Conservation (phyloP, 2,113 vertebrate genomes). For the Myotis brandtii region DNA sequence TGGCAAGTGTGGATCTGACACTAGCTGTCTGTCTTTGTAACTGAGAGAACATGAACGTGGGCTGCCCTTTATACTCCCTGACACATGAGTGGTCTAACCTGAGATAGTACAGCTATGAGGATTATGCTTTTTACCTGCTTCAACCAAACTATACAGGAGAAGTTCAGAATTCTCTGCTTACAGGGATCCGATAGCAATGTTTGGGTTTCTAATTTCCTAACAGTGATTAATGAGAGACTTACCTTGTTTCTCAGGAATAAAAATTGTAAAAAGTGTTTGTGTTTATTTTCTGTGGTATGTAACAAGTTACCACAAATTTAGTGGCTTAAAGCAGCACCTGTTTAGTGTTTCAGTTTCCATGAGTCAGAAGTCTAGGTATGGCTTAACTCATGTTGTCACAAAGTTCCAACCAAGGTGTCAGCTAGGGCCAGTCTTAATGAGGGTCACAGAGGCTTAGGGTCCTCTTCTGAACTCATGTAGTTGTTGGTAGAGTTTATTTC, state of each 20-base stretch:
- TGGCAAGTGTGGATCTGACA: not conserved
- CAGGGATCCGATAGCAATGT: not conserved
- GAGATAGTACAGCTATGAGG: not conserved
- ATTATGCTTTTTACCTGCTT: slow-evolving; percentile 17
- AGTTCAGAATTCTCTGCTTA: not conserved
- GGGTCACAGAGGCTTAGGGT: not conserved
- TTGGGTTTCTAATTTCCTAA: not conserved
- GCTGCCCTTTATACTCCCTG: not conserved
- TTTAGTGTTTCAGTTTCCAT: not conserved
- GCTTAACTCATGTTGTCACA: not conserved
- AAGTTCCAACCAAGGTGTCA: not conserved
- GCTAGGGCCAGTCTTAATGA: not conserved
- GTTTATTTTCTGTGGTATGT: not conserved
- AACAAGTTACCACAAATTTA: not conserved
- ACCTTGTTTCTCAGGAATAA: slow-evolving; percentile 46
- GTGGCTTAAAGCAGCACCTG: not conserved
- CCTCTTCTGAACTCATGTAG: not conserved
- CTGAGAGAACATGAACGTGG: not conserved
- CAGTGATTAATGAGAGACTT: not conserved
- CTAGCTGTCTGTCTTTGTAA: slow-evolving; percentile 53
- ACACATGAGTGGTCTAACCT: not conserved
- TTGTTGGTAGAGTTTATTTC: not conserved
- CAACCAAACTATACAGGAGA: slow-evolving; percentile 8
- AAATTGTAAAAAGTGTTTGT: not conserved
- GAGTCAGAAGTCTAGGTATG: not conserved